phyloP scores from a whole-genome alignment of 2,113 vertebrate species.

The Poeciliopsis retropinna region DNA sequence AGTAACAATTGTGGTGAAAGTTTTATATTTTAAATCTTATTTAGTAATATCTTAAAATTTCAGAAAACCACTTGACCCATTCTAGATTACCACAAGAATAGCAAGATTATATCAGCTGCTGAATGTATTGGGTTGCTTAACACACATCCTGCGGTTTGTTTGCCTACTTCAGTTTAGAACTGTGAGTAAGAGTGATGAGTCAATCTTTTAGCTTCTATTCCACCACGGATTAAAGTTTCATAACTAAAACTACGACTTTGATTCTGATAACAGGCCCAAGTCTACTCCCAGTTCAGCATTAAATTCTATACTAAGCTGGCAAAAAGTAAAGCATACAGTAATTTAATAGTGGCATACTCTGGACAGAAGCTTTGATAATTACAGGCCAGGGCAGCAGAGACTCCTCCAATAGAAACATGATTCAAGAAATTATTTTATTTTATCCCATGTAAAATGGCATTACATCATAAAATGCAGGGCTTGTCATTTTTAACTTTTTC shows the following conservation, averaged over 20 bases:
- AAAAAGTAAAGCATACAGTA: conserved; percentile 4
- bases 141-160: background rate
- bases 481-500: conserved; percentile 19
- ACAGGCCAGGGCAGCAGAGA: conserved; percentile 20
- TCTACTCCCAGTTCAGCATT: background rate
- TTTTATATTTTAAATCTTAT: too few species aligned
- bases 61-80: too few species aligned
- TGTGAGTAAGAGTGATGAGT: too few species aligned
- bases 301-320: background rate
- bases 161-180: too few species aligned
- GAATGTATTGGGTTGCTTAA: background rate
- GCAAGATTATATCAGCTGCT: background rate
- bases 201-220: background rate
- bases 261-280: background rate
- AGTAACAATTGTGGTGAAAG: too few species aligned
- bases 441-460: conserved; percentile 27
- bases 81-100: background rate
- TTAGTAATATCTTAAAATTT: too few species aligned
- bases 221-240: background rate
- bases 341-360: conserved; percentile 14
- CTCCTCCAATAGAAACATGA: conserved; percentile 28
- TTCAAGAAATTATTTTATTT: conserved; percentile 24
- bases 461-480: conserved; percentile 20
- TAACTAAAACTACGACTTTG: background rate
- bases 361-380: conserved; percentile 37